Evolutionary conservation across 2,888 invertebrate genomes (phyloP), one percentile per base, ranked within the genome.

Genomic region (Loripinus fragilis): DNA sequence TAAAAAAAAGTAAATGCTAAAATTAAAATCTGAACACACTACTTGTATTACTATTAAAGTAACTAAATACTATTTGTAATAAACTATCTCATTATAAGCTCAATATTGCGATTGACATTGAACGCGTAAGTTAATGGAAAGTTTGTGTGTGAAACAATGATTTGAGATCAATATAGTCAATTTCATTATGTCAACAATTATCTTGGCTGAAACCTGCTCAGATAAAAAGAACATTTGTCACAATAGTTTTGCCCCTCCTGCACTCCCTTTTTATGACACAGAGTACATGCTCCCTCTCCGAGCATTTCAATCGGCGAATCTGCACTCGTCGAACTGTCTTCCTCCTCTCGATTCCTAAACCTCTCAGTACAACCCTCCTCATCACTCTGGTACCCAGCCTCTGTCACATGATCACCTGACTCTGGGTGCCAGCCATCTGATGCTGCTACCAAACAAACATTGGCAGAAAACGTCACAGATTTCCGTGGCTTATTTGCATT

Each of bases 401-500:
- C 72, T 8, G 76, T 78, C 66, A 68, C 74, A 28, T 78, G 75
- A 74, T 74, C 74, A 71, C 73, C 64, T 28, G 33, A 42, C 55
- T 67, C 69, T 0, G 71, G 65, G 23, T 71, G 76, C 65, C 50
- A 67, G 20, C 50, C 41, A 48, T 98, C 98, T 0, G 97, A 97
- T 0, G 97, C 97, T 5, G 98, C 97, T 17, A 98, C 98, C 74
- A 98, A 94, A 81, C 97, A 97, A 0, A 98, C 97, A 94, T 98
- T 97, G 93, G 98, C 98, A 91, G 98, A 98, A 94, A 98, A 98
- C 0, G 98, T 98, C 5, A 98, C 98, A 76, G 97, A 97, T 93
- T 98, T 98, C 8, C 89, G 76, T 8, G 88, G 86, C 30, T 85
- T 78, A 66, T 75, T 86, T 33, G 70, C 67, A 30, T 74, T 75